phyloP scores from a whole-genome alignment of 37 sponge, comb jelly and placozoan species.

The Agelas oroides region DNA sequence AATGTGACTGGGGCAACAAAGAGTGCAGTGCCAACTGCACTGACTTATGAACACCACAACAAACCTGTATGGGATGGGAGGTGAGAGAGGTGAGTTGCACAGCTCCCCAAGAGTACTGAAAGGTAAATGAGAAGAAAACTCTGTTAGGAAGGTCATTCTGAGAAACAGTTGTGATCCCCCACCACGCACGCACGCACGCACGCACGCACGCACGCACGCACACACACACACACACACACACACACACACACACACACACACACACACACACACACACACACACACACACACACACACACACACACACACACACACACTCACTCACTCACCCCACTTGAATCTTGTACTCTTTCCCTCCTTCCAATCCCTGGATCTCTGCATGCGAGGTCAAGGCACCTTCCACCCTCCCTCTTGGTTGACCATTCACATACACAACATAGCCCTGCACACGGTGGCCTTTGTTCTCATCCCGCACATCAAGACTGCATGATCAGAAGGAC shows the following conservation, averaged over 20 bases:
- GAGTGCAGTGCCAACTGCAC: no score
- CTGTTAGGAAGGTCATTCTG: no score
- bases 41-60: no score
- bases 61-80: constrained; percentile 28
- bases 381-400: constrained; percentile 47
- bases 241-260: background rate
- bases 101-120: constrained; percentile 34
- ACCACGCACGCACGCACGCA: background rate
- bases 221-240: background rate
- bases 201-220: background rate
- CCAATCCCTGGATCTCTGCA: constrained; percentile 37
- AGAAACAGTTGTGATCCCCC: no score
- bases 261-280: background rate
- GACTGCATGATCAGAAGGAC: constrained; percentile 8
- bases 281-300: background rate
- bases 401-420: constrained; percentile 8
- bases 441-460: constrained; percentile 57
- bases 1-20: no score
- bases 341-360: constrained; percentile 13
- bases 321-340: constrained; percentile 63
- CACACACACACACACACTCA: background rate
- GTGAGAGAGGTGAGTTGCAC: constrained; percentile 21
- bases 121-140: no score
- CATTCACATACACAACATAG: constrained; percentile 50
- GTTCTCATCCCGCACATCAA: constrained; percentile 56